Base-by-base conservation (phyloP, 2,113 vertebrate species). In the Pycnonotus jocosus region DNA sequence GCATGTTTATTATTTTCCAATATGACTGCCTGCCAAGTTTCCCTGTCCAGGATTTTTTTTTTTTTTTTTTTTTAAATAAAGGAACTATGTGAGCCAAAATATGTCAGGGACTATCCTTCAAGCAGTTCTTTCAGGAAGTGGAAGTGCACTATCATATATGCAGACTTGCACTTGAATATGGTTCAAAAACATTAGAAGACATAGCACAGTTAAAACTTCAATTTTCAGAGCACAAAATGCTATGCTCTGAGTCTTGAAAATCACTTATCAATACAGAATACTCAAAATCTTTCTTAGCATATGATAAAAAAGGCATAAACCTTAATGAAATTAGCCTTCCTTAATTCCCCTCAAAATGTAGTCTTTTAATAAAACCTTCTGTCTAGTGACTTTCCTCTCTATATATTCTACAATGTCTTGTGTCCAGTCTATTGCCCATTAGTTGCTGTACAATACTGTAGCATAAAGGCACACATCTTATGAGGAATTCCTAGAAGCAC, bases 1-100 rank as follows among this genome's bases (percentile, higher is more conserved):
- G 51, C 27, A 1, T 86, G 92, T 93, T 92, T 95, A 96, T 97
- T 93, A 96, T 97, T 96, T 95, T 96, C 80, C 91, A 92, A 68
- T 92, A 92, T 47, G 91, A 92, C 35, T 62, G 86, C 60, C 92
- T 93, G 95, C 91, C 94, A 96, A 92, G 56, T 81, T 81, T 86
- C 69, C 91, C 51, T 44, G 60, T 70, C 71, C 92, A 95, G 74
- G n/a, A 38, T 37, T 71, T 40, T 70, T 76, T 81, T 72, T 72
- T 35, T 78, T 37, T 71, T 40, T 70, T 76, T 81, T 79, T 58
- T 89, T 53, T 9, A 2, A 89, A 92, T 35, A 92, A 90, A 88
- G 64, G 54, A 92, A 74, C 71, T 64, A 37, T 70, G 72, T 8
- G 18, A 92, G 88, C 80, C 86, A 92, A 96, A 78, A 37, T 38